A percentile compares a stretch with the other conserved stretches of the same genome.
These are phyloP conservation scores for Neogobius melanostomus DNA, from an alignment of 2,113 vertebrate species.

Conservation along the genomic window DNA sequence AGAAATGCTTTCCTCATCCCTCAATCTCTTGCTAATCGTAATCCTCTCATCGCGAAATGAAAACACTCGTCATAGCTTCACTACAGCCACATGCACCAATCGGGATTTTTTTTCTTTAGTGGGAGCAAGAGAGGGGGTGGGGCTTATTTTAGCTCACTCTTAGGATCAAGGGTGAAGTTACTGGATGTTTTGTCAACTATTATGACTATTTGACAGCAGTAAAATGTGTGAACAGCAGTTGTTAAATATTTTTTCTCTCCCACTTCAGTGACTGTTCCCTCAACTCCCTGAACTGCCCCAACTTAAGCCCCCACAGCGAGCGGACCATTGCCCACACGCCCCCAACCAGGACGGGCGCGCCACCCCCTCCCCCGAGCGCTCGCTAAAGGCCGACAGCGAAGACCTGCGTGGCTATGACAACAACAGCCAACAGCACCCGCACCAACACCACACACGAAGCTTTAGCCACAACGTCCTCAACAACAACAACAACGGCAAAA, in stretches of 20 bases:
- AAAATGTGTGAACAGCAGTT: not conserved
- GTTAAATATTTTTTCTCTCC: not conserved
- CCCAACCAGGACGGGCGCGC: slow-evolving; percentile 66
- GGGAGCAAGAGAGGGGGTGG: too few species aligned
- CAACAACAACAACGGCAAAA: slow-evolving; percentile 26
- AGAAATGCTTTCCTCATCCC: too few species aligned
- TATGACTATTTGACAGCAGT: not conserved
- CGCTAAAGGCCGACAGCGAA: slow-evolving; percentile 47
- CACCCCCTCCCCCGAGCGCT: slow-evolving; percentile 64
- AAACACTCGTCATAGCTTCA: too few species aligned
- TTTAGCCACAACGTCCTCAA: slow-evolving; percentile 14
- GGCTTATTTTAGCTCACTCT: too few species aligned
- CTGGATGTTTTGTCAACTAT: too few species aligned
- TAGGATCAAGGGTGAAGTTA: too few species aligned
- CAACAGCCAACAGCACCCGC: slow-evolving; percentile 5
- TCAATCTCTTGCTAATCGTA: too few species aligned
- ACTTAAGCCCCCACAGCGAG: slow-evolving; percentile 48
- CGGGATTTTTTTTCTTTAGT: too few species aligned
- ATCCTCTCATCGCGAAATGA: too few species aligned
- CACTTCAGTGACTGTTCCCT: slow-evolving; percentile 58
- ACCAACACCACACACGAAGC: slow-evolving; percentile 21
- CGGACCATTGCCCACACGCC: slow-evolving; percentile 60
- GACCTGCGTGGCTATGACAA: slow-evolving; percentile 56
- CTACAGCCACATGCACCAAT: too few species aligned
- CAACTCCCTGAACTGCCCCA: slow-evolving; percentile 61